Base-by-base conservation (phyloP, 2,113 vertebrate genomes). In the Motacilla tschutschensis region DNA sequence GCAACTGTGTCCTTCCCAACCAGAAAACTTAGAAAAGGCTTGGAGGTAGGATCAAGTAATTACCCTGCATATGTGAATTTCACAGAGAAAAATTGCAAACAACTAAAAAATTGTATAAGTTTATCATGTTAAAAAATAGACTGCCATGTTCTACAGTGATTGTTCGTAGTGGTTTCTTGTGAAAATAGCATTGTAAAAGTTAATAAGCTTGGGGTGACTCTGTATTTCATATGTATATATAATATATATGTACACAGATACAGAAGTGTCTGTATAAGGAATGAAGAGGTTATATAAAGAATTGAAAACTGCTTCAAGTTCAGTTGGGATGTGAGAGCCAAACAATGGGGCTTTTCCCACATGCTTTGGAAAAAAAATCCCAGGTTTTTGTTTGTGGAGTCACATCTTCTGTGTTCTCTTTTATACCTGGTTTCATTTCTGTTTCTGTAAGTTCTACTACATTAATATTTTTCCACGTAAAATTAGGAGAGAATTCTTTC, bases 1-100 rank as follows among this genome's bases (percentile, higher is more conserved):
- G 5, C 92, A 93, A 87, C 88, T 96, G 90, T 95, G 95, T 84
- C 92, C 96, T 28, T 63, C 95, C 33, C 96, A 89, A 48, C 91
- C 91, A 14, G 92, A 97, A 86, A 98, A 96, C 66, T 94, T 98
- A 78, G 95, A 97, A 51, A 96, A 88, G 12, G 97, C 95, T 86
- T 98, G 98, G 97, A 95, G 94, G 97, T 97, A 96, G 80, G 89
- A 73, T 65, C 43, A 64, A 43, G 36, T 73, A 46, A 38, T 55
- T 73, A 79, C 22, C 15, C 14, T 6, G 4, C 54, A 22, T 31
- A 29, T 72, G 24, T 62, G 57, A 83, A 69, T 76, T 51, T 41
- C 7, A 5, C 40, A 26, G 50, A 76, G 21, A 63, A 77, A 47
- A n/a, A 26, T 33, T 64, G 26, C 48, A 16, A 82, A 18, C 18